phyloP scores from a whole-genome alignment of 2,113 vertebrate genomes.

The Astatoreochromis straeleni region DNA sequence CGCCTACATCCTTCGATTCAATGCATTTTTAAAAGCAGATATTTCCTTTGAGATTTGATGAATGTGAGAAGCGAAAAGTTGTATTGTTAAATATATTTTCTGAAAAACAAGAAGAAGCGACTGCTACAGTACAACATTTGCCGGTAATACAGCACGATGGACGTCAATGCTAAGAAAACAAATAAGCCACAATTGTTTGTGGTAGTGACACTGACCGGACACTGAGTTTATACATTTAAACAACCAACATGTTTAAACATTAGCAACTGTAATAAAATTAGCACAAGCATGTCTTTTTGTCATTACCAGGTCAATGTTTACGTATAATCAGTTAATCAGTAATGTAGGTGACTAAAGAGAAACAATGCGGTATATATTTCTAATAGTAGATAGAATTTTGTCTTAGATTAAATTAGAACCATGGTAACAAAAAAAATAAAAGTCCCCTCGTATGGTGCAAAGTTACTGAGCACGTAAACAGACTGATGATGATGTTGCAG shows the following conservation, averaged over 20 bases:
- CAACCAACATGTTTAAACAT: background rate
- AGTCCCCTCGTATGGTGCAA: background rate
- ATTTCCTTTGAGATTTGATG: background rate
- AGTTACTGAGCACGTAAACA: background rate
- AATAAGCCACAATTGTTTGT: background rate
- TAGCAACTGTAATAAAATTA: background rate
- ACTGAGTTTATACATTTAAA: background rate
- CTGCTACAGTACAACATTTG: background rate
- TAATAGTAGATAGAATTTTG: background rate
- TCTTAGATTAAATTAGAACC: background rate
- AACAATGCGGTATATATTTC: background rate
- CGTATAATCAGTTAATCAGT: background rate
- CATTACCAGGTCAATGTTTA: background rate
- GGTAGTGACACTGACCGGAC: background rate
- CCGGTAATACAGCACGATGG: background rate
- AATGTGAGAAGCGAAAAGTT: background rate
- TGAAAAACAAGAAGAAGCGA: background rate
- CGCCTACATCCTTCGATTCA: background rate
- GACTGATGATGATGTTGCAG: background rate
- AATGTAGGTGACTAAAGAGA: background rate
- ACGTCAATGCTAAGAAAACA: background rate
- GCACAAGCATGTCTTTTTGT: background rate
- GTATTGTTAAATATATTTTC: background rate
- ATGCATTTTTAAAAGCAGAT: background rate
- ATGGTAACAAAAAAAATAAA: background rate